Percentiles rank a stretch among this genome's conserved stretches.
phyloP scores from a whole-genome alignment of 2,113 vertebrate genomes.

The Eidolon helvum region DNA sequence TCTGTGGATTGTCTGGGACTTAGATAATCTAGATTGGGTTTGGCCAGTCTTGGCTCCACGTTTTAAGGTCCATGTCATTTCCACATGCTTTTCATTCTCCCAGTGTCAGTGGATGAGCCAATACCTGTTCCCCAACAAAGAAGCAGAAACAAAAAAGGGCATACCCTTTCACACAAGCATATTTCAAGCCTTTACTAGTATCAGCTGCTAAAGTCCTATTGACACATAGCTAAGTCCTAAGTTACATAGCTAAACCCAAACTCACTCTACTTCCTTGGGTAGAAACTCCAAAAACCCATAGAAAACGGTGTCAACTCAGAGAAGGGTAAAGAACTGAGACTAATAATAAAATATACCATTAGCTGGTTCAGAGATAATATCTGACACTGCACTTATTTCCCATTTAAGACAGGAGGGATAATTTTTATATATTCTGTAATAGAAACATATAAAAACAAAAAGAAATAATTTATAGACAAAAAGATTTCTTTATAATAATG shows the following conservation, averaged over 20 bases:
- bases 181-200: background rate
- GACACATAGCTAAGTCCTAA: background rate
- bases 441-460: background rate
- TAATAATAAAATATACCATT: background rate
- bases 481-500: background rate
- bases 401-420: background rate
- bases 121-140: background rate
- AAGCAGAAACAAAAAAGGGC: background rate
- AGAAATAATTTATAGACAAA: background rate
- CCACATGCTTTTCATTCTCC: background rate
- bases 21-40: background rate
- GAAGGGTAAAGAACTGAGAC: background rate
- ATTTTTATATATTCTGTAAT: background rate
- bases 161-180: background rate
- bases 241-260: background rate
- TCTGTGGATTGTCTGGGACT: background rate
- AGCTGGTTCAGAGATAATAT: background rate
- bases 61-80: background rate
- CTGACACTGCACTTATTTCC: background rate
- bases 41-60: background rate
- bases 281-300: background rate
- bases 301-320: background rate
- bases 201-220: background rate
- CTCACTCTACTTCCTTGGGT: background rate
- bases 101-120: background rate